Conservation (phyloP, 64 coral and sea anemone species). For the Anthopleura sola region DNA sequence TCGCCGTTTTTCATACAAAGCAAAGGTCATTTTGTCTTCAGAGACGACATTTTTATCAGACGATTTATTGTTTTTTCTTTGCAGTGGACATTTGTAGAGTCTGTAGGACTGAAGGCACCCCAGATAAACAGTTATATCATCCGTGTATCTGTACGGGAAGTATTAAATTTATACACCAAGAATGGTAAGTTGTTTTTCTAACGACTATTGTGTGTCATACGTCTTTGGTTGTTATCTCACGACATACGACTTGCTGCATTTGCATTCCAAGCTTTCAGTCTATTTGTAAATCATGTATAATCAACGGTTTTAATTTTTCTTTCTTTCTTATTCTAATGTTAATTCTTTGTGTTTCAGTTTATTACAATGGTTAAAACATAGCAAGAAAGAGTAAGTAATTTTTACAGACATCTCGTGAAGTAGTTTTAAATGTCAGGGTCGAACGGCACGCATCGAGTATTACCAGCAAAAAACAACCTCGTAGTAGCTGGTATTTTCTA, state of each 20-base stretch:
- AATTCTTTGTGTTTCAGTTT: conserved; percentile 55
- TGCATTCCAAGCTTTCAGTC: background rate
- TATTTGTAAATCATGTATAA: background rate
- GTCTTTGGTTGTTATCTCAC: background rate
- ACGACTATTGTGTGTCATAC: background rate
- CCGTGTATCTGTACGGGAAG: conserved; percentile 98
- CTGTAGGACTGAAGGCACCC: conserved; percentile 91
- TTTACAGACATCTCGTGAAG: background rate
- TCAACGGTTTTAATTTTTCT: background rate
- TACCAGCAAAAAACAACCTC: background rate
- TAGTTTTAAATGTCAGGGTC: background rate
- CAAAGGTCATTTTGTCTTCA: background rate
- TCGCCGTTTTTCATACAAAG: background rate
- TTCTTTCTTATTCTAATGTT: background rate
- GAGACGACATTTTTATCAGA: background rate
- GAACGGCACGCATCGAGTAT: background rate
- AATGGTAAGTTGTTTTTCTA: conserved; percentile 66
- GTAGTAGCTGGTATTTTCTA: background rate
- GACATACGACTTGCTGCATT: conserved; percentile 10
- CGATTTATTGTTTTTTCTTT: conserved; percentile 1
- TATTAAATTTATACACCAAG: conserved; percentile 97
- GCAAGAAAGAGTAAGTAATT: conserved; percentile 98
- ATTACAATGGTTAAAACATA: conserved; percentile 95
- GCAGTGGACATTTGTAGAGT: conserved; percentile 93
- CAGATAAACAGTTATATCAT: conserved; percentile 85